Evolutionary conservation across 1,140 invertebrate genomes (phyloP), one percentile per base, ranked within the genome.

Genomic region (Bombus breviceps): DNA sequence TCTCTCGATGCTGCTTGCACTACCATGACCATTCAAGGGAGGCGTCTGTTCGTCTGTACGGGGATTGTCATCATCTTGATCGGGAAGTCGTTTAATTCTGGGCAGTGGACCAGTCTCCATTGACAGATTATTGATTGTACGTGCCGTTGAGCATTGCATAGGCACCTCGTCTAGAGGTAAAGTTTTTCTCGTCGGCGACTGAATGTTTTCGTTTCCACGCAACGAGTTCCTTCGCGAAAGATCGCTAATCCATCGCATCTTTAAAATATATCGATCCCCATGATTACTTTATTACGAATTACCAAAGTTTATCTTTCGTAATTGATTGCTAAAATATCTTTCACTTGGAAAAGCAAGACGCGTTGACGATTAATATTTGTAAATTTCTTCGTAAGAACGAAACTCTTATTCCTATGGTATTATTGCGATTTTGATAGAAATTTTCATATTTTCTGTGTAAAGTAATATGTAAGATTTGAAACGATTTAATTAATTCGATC

Each of bases 181-280:
- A 28, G 92, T 91, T 76, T 94, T 95, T 15, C 93, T 91, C 12
- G 75, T 80, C 22, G 89, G 80, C 32, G 91, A 89, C 74, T 93
- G 92, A 72, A 94, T 84, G 76, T 92, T 93, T 74, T 95, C 94
- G 84, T 94, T 94, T 64, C 93, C 94, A 15, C 94, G 93, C 34
- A 95, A 72, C 6, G 95, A 95, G 85, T 95, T 95, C 47, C 95
- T 93, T 37, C 95, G 92, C 25, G 95, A 95, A 34, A 95, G 88
- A 75, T 95, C 93, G 64, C 93, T 94, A 71, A 94, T 94, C 95
- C 95, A 96, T 86, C 94, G 93, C 92, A 95, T 95, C 95, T 96
- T 88, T 9, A 76, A 71, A 32, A 74, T 1, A 76, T n/a, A 76
- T 59, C 4, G 13, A 62, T 28, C 10, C 1, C 10, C 28, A 0